Conservation (phyloP, 2,888 invertebrate species). For the Drosophila fulvimacula region DNA sequence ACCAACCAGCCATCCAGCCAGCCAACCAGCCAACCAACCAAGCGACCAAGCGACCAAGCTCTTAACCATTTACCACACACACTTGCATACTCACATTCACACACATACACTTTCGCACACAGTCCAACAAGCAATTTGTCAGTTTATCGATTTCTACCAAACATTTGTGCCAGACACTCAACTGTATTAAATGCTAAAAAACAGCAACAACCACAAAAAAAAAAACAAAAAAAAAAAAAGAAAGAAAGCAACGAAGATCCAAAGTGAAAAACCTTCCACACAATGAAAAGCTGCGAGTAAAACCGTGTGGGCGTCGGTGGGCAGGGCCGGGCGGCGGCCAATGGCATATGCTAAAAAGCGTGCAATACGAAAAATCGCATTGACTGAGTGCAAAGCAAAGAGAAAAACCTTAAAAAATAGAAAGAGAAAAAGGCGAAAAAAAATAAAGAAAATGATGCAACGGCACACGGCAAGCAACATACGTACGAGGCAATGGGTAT, state of each 20-base stretch:
- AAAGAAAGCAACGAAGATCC: conserved; percentile 39
- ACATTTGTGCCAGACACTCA: conserved; percentile 82
- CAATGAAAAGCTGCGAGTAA: conserved; percentile 75
- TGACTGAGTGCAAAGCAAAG: conserved; percentile 55
- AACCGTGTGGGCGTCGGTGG: conserved; percentile 12
- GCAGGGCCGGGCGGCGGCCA: conserved; percentile 64
- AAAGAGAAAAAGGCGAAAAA: conserved; percentile 19
- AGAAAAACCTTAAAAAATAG: conserved; percentile 44
- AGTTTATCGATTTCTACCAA: conserved; percentile 83
- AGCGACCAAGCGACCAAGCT: conserved; percentile 65
- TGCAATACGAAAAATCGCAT: conserved; percentile 77
- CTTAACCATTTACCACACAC: conserved; percentile 75
- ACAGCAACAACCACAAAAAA: conserved; percentile 61
- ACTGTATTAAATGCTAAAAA: conserved; percentile 81
- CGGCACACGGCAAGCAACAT: conserved; percentile 44
- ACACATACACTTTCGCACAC: conserved; percentile 39
- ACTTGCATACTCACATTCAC: conserved; percentile 23
- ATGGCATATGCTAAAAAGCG: conserved; percentile 81
- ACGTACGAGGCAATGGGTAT: conserved; percentile 74
- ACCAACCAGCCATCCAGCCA: conserved; percentile 24
- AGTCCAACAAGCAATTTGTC: conserved; percentile 82
- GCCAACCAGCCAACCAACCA: conserved; percentile 8
- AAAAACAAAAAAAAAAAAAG: conserved; percentile 1
- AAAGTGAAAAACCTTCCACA: conserved; percentile 81
- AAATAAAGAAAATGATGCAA: conserved; percentile 54